Evolutionary conservation across 1,140 invertebrate genomes (phyloP), one percentile per base, ranked within the genome.

Genomic region (Drosophila watanabei): DNA sequence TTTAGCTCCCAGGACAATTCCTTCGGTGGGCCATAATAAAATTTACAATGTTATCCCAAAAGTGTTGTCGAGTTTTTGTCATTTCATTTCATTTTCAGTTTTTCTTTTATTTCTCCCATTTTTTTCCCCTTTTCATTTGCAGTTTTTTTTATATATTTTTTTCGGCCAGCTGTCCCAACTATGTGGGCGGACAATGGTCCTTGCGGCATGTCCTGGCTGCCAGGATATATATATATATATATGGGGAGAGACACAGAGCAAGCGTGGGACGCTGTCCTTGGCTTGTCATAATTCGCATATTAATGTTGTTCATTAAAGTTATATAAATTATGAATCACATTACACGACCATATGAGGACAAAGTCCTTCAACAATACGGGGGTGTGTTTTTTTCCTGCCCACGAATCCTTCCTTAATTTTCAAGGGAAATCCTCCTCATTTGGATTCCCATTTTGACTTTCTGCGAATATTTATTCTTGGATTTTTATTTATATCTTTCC

Each of bases 281-380:
- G 62, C 56, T 78, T 80, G 84, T 78, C 85, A 80, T 78, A 87
- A 80, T 88, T 80, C 68, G 84, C 86, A 90, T 89, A 90, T 90
- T 90, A 86, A 90, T 89, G 85, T 65, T 90, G 75, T 89, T 89
- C 86, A 90, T 89, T 89, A 89, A 89, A 90, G 79, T 89, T 81
- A 76, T 86, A 90, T 89, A 90, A 89, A 90, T 89, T 86, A 89
- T 89, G 77, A 90, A 85, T 90, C 86, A 75, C 72, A 72, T 79
- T 59, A 86, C 79, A 82, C 51, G 79, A 64, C 57, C 72, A 73
- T 61, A 81, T 82, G 66, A 82, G 48, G 48, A 28, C 46, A 62
- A 51, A 72, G 65, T 65, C 73, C 48, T 49, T 45, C 49, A 13
- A 37, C 16, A 43, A 32, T 16, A 10, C 33, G 13, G 8, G 24